Evolutionary conservation across 2,797 vertebrate genomes (phyloP).

Genomic region (Notamacropus eugenii): DNA sequence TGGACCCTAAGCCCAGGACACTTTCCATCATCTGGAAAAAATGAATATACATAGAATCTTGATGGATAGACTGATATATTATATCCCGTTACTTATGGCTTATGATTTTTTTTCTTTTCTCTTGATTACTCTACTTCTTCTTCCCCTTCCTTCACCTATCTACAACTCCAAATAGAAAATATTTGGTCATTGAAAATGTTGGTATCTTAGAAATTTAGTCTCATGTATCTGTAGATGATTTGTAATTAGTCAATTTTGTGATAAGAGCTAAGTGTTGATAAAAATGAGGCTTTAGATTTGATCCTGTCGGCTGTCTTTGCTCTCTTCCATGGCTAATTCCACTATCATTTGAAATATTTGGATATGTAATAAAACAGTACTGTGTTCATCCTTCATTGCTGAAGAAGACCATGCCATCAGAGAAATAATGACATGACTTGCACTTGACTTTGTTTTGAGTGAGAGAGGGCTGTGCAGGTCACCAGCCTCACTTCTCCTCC

Average conservation of each 20-base stretch:
- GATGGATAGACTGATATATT: not conserved
- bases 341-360: not conserved
- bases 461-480: no score
- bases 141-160: not conserved
- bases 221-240: not conserved
- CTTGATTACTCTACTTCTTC: not conserved
- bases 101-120: not conserved
- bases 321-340: not conserved
- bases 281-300: not conserved
- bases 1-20: not conserved
- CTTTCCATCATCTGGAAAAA: not conserved
- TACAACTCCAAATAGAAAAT: not conserved
- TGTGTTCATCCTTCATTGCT: no score
- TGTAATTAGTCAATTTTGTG: accelerated
- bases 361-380: not conserved
- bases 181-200: not conserved
- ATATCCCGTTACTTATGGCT: not conserved
- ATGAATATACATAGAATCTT: not conserved
- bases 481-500: no score
- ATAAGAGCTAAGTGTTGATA: not conserved
- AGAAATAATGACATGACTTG: no score
- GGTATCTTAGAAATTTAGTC: not conserved
- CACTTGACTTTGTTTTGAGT: no score
- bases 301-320: not conserved
- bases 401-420: no score